Conservation (phyloP, 92 coral and sea anemone species). For the Parazoanthus atlanticus region DNA sequence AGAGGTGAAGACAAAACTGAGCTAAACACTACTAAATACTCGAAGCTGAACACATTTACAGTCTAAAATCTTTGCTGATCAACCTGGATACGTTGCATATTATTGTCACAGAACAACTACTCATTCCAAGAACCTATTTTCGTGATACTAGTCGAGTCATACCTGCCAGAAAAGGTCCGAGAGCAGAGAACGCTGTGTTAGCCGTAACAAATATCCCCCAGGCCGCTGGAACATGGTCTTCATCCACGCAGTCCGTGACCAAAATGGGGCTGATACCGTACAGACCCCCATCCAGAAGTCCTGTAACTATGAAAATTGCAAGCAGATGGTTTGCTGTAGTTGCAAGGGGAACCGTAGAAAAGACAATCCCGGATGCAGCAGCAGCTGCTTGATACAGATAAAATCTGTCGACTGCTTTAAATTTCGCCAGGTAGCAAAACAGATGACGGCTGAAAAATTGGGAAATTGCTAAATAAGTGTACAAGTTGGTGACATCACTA, state of each 20-base stretch:
- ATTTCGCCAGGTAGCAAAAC: slow-evolving; percentile 9
- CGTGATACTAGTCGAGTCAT: background rate
- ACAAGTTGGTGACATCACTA: background rate
- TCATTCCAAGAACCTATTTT: background rate
- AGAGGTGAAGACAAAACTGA: no score
- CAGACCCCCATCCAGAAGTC: slow-evolving; percentile 62
- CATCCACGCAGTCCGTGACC: slow-evolving; percentile 48
- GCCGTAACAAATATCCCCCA: slow-evolving; percentile 50
- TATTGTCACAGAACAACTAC: background rate
- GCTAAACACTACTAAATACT: no score
- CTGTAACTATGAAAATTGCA: slow-evolving; percentile 41
- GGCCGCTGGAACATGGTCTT: slow-evolving; percentile 46
- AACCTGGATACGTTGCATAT: background rate
- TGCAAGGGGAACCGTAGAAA: slow-evolving; percentile 39
- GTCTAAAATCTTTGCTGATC: no score
- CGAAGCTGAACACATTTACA: no score
- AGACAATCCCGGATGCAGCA: slow-evolving; percentile 49
- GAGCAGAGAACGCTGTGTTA: background rate
- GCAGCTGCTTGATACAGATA: slow-evolving; percentile 57
- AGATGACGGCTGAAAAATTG: slow-evolving; percentile 18
- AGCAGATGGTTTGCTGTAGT: slow-evolving; percentile 40
- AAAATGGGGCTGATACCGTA: slow-evolving; percentile 56
- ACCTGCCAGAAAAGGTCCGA: slow-evolving; percentile 28
- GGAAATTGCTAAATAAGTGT: slow-evolving; percentile 12
- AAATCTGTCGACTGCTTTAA: slow-evolving; percentile 46